These are phyloP conservation scores for Bombus ignitus DNA, from an alignment of 1,140 invertebrate genomes.

Conservation along the genomic window DNA sequence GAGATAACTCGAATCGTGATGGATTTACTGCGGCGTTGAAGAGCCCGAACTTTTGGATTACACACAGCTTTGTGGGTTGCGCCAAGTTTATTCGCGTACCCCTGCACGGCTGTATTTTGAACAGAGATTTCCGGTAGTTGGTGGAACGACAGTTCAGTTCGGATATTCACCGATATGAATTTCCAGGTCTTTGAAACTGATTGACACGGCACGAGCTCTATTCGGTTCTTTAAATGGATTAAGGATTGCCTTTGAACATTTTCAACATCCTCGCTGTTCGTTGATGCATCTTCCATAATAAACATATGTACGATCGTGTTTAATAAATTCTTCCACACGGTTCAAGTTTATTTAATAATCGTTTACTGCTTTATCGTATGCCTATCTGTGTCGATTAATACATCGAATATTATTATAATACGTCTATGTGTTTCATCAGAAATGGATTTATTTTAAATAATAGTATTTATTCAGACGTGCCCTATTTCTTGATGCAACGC, in stretches of 20 bases:
- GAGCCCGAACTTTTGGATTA: slow-evolving; percentile 41
- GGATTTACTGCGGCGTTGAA: slow-evolving; percentile 42
- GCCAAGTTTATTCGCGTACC: slow-evolving; percentile 26
- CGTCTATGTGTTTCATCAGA: no score
- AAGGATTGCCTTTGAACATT: not conserved
- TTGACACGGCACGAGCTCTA: not conserved
- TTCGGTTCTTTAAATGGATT: not conserved
- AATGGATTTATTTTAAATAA: no score
- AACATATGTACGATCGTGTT: no score
- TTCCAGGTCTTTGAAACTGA: not conserved
- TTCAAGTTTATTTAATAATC: no score
- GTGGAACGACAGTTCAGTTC: not conserved
- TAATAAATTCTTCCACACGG: no score
- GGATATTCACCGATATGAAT: slow-evolving; percentile 17
- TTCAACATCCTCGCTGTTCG: not conserved
- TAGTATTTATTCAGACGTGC: no score
- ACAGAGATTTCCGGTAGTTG: slow-evolving; percentile 5
- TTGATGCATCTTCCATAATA: no score
- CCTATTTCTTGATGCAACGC: no score
- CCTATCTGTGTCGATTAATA: no score
- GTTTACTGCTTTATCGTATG: no score
- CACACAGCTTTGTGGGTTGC: slow-evolving; percentile 21
- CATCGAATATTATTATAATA: no score
- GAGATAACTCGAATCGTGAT: slow-evolving; percentile 37
- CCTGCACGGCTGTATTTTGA: not conserved